Evolutionary conservation across 2,113 vertebrate species (phyloP).

Genomic region (Caloenas nicobarica): DNA sequence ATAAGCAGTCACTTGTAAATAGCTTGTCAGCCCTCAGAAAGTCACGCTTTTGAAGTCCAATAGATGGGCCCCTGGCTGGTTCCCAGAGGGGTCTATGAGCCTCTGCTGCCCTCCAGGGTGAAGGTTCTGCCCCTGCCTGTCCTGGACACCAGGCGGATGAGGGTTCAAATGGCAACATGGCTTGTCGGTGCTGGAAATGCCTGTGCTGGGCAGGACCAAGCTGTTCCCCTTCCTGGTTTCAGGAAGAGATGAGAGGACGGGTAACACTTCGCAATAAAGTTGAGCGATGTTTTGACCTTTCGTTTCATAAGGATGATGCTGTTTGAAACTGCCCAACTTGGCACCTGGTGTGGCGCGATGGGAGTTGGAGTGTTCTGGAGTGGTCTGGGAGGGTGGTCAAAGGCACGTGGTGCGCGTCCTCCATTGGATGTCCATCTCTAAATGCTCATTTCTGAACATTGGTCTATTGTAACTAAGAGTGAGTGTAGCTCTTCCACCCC

Average conservation of each 20-base stretch:
- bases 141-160: accelerated
- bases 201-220: not conserved
- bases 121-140: not conserved
- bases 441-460: not conserved
- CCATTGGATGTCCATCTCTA: not conserved
- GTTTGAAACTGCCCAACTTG: not conserved
- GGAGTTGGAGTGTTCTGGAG: not conserved
- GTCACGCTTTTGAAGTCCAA: not conserved
- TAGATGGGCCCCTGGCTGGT: not conserved
- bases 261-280: accelerated
- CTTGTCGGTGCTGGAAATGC: not conserved
- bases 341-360: not conserved
- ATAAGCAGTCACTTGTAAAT: not conserved
- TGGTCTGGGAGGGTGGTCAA: too few species aligned
- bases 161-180: not conserved
- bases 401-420: not conserved
- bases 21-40: not conserved
- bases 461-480: not conserved
- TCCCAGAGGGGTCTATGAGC: not conserved
- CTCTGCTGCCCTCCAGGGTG: not conserved
- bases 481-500: not conserved
- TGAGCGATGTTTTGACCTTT: not conserved
- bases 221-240: not conserved
- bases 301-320: not conserved
- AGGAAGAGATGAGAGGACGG: not conserved